Conservation (phyloP, 2,888 invertebrate species). For the Cosmia trapezina region DNA sequence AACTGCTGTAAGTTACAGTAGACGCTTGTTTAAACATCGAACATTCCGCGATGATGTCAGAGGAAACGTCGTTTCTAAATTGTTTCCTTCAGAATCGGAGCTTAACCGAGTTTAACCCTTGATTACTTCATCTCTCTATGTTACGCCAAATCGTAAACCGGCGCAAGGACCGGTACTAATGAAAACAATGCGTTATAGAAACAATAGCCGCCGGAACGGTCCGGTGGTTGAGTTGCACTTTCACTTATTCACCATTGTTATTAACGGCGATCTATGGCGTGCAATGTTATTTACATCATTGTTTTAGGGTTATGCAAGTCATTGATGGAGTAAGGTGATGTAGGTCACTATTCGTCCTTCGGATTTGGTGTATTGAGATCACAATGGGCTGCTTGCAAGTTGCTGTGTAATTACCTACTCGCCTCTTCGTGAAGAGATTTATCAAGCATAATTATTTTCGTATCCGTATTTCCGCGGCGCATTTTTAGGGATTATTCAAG, state of each 20-base stretch:
- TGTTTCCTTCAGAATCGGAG: constrained; percentile 18
- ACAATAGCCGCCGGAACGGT: constrained; percentile 85
- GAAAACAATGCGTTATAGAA: constrained; percentile 85
- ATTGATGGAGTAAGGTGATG: constrained; percentile 60
- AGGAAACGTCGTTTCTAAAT: neutral
- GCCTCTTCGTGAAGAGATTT: neutral
- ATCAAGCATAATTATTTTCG: neutral
- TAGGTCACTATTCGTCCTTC: constrained; percentile 61
- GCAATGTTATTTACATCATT: constrained; percentile 75
- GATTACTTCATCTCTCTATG: constrained; percentile 52
- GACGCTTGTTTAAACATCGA: neutral
- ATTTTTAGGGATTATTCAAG: neutral
- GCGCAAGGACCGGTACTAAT: constrained; percentile 84
- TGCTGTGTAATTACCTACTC: constrained; percentile 8
- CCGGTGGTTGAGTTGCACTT: constrained; percentile 85
- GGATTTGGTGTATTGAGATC: constrained; percentile 26
- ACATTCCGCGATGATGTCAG: neutral
- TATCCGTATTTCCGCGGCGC: neutral
- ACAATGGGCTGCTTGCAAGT: constrained; percentile 28
- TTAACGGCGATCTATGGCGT: constrained; percentile 80
- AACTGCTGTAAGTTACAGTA: constrained; percentile 1
- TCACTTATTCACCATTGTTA: constrained; percentile 86
- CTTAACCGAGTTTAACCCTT: constrained; percentile 33
- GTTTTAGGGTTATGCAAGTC: constrained; percentile 78
- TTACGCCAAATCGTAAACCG: constrained; percentile 68